Evolutionary conservation across 2,888 invertebrate species (phyloP), one percentile per base, ranked within the genome.

Genomic region (Cheilosia impressa): DNA sequence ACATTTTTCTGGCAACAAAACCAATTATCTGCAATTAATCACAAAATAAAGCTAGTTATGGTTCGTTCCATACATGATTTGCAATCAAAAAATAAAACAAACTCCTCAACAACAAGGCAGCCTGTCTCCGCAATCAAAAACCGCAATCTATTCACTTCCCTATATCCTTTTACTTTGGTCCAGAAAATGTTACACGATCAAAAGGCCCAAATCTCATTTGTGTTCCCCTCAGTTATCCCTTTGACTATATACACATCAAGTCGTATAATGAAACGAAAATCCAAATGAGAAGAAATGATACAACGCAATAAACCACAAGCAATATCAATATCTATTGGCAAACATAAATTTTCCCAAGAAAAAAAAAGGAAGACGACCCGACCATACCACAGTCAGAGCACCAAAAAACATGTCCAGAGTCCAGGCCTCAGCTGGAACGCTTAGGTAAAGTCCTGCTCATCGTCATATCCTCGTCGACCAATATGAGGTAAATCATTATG

Each of bases 251-350:
- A 5, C 24, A 31, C 53, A 52, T 55, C 58, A 60, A 78, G 52
- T 52, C 38, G 13, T 68, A 68, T 63, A 73, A 72, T 43, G 52
- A 53, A 57, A 68, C 34, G 68, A 60, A 72, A 84, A 69, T 71
- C 80, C 75, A 80, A 80, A 80, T 76, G 65, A 85, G 80, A 85
- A 76, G 84, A 85, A 85, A 80, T 80, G 84, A 85, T 85, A 85
- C 65, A 71, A 71, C 80, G 71, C 80, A 85, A 85, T 85, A 85
- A 85, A 85, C 80, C 84, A 80, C 84, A 84, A 84, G 75, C 84
- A 73, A 80, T 84, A 84, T 84, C 84, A 85, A 85, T 80, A 85
- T 71, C 84, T 80, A 85, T 85, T 85, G 84, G 75, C 69, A 85
- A 69, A 80, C 76, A 85, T 85, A 85, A 85, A 85, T 85, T 80